These are phyloP conservation scores for Esox masquinongy DNA, from an alignment of 2,797 vertebrate species.

Conservation along the genomic window DNA sequence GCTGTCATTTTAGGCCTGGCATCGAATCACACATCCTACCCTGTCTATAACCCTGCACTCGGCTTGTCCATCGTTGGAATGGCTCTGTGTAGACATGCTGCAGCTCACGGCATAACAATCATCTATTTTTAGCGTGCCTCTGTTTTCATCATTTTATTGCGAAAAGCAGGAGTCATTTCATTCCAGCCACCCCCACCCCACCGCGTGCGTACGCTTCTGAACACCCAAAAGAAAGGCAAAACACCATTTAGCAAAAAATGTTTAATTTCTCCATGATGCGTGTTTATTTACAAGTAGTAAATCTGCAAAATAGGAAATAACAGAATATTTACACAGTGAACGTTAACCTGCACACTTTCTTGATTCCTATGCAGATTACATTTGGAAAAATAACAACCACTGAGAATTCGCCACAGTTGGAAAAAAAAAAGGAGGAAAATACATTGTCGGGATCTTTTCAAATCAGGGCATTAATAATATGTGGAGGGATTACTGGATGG, in stretches of 20 bases:
- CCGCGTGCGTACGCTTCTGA: neutral
- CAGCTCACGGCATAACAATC: neutral
- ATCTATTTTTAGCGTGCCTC: neutral
- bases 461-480: slow-evolving; percentile 28
- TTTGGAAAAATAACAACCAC: slow-evolving; percentile 38
- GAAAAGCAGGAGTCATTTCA: slow-evolving; percentile 19
- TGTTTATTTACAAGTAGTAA: slow-evolving; percentile 99
- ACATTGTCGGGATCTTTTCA: slow-evolving; percentile 39
- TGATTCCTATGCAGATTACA: slow-evolving; percentile 53
- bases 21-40: no score
- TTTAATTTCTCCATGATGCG: slow-evolving; percentile 98
- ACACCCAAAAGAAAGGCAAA: slow-evolving; percentile 29
- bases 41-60: no score
- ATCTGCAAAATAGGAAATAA: slow-evolving; percentile 99
- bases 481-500: slow-evolving; percentile 3
- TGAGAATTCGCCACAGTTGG: slow-evolving; percentile 44
- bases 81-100: no score
- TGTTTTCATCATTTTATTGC: neutral
- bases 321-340: slow-evolving; percentile 94
- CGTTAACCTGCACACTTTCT: slow-evolving; percentile 69
- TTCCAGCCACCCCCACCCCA: neutral
- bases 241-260: slow-evolving; percentile 92
- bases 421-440: slow-evolving; percentile 36
- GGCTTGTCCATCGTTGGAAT: no score
- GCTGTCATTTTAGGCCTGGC: no score